Evolutionary conservation across 1,140 invertebrate species (phyloP).

Genomic region (Spodoptera frugiperda): DNA sequence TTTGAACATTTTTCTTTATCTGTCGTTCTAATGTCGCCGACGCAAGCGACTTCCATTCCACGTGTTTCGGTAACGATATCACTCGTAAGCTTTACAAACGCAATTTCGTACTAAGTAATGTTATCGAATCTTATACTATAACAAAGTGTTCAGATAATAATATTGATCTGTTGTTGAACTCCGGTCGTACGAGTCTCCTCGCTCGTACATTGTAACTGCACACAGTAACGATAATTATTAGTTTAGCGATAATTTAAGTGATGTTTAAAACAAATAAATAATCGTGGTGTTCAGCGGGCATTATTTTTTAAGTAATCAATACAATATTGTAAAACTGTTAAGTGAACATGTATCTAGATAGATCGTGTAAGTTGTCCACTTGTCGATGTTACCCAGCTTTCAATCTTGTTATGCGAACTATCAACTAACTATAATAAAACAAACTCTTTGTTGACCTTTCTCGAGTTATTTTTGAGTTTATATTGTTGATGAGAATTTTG

Average conservation of each 20-base stretch:
- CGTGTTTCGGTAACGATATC: slow-evolving; percentile 73
- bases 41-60: slow-evolving; percentile 72
- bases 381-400: slow-evolving; percentile 82
- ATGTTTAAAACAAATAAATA: slow-evolving; percentile 79
- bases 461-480: slow-evolving; percentile 80
- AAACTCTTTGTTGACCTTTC: slow-evolving; percentile 76
- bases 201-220: slow-evolving; percentile 76
- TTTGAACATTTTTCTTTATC: slow-evolving; percentile 74
- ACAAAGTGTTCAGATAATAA: slow-evolving; percentile 84
- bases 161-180: slow-evolving; percentile 74
- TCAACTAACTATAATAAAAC: slow-evolving; percentile 76
- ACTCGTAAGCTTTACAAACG: slow-evolving; percentile 75
- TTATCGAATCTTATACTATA: slow-evolving; percentile 78
- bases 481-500: slow-evolving; percentile 75
- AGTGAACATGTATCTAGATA: slow-evolving; percentile 83
- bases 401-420: slow-evolving; percentile 81
- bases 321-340: slow-evolving; percentile 84
- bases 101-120: slow-evolving; percentile 78
- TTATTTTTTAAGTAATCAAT: slow-evolving; percentile 83
- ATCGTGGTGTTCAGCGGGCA: slow-evolving; percentile 84
- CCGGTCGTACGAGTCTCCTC: slow-evolving; percentile 69
- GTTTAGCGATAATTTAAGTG: slow-evolving; percentile 83
- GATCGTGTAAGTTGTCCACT: slow-evolving; percentile 81
- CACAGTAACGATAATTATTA: slow-evolving; percentile 83
- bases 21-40: slow-evolving; percentile 68